These are phyloP conservation scores for Rhyzopertha dominica DNA, from an alignment of 1,140 invertebrate genomes.

Conservation along the genomic window DNA sequence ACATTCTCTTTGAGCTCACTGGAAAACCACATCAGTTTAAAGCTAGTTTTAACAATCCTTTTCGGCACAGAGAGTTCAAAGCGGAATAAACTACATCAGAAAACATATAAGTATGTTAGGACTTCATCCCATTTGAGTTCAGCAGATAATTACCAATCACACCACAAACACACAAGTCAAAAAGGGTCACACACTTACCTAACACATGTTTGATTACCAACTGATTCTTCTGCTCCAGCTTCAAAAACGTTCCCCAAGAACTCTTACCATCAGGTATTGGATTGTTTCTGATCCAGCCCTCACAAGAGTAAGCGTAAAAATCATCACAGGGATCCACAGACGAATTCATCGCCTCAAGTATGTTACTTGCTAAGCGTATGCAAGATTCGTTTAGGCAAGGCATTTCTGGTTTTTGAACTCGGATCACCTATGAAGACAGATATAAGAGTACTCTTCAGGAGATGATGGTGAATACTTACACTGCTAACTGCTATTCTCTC, in stretches of 20 bases:
- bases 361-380: constrained; percentile 77
- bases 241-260: constrained; percentile 93
- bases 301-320: constrained; percentile 93
- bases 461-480: constrained; percentile 21
- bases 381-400: constrained; percentile 78
- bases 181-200: too few species aligned
- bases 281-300: constrained; percentile 87
- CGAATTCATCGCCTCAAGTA: constrained; percentile 78
- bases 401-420: constrained; percentile 18
- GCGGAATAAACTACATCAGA: too few species aligned
- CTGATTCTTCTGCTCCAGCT: constrained; percentile 89
- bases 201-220: constrained; percentile 86
- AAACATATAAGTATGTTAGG: too few species aligned
- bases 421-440: constrained; percentile 40
- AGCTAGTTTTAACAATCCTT: too few species aligned
- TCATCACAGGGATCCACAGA: constrained; percentile 84
- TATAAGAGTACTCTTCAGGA: not conserved
- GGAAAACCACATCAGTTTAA: too few species aligned
- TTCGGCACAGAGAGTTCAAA: too few species aligned
- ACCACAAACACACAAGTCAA: too few species aligned
- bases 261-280: constrained; percentile 88
- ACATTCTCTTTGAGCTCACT: too few species aligned
- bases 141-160: too few species aligned
- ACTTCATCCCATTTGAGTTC: too few species aligned
- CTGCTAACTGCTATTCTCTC: constrained; percentile 29